Percentiles rank a stretch among this genome's conserved stretches.
Evolutionary conservation across 2,797 vertebrate species (phyloP).

Genomic region (Martes flavigula): DNA sequence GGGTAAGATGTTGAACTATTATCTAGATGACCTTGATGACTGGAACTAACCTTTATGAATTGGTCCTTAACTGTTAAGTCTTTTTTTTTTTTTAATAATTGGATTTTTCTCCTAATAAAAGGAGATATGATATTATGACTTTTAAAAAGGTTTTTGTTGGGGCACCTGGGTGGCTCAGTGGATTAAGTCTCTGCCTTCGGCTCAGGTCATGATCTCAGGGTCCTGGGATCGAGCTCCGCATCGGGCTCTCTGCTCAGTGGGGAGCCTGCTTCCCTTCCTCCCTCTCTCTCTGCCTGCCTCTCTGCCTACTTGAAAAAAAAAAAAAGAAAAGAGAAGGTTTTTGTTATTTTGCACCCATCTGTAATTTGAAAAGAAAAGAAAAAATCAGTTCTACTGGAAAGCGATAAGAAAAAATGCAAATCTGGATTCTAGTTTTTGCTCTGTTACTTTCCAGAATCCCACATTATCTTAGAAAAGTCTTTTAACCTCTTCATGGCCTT

Average conservation of each 20-base stretch:
- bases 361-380: not conserved
- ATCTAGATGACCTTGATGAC: not conserved
- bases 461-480: not conserved
- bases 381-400: not conserved
- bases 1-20: conserved; percentile 81
- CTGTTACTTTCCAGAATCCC: not conserved
- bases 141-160: not conserved
- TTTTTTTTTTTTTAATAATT: not conserved
- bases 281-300: too few species aligned
- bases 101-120: not conserved
- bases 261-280: too few species aligned
- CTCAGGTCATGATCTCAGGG: too few species aligned
- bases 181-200: too few species aligned
- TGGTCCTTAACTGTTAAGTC: not conserved
- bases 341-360: not conserved
- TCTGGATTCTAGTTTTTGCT: not conserved
- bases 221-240: too few species aligned
- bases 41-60: not conserved
- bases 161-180: too few species aligned
- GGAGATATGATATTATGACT: not conserved
- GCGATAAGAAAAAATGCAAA: not conserved
- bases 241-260: too few species aligned
- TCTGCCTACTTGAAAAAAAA: too few species aligned
- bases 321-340: not conserved
- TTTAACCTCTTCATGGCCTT: not conserved